Evolutionary conservation across 2,797 vertebrate species (phyloP), one percentile per base, ranked within the genome.

Genomic region (Peromyscus nudipes): DNA sequence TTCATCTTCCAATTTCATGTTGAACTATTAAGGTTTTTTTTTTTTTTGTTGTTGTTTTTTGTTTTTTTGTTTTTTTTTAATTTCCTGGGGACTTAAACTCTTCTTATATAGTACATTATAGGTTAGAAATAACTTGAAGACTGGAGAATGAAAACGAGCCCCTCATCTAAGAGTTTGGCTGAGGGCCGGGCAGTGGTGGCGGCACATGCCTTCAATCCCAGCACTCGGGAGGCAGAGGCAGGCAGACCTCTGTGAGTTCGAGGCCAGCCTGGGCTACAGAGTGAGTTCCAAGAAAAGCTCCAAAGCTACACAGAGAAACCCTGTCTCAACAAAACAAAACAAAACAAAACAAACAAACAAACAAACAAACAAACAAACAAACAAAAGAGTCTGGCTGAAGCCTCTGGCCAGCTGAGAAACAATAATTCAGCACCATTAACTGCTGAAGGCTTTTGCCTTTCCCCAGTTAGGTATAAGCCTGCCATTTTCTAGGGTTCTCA

Each of bases 1-100:
- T 86, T 80, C 83, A 40, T 83, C 37, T 95, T 84, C 57, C 40
- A 87, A 31, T 14, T 93, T 96, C 75, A 57, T 89, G 25, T 1
- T 67, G 17, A 65, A 65, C 27, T 84, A 52, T 60, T 83, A 31
- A 19, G 29, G 3, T 17, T 83, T 82, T 79, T 21, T 60, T 91
- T 89, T 77, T 25, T 62, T 60, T 57, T 57, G n/a, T n/a, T n/a
- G n/a, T n/a, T n/a, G n/a, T 82, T 79, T 21, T 60, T 91, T 89
- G 73, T 25, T n/a, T n/a, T n/a, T n/a, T n/a, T n/a, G n/a, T n/a
- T 62, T 52, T 62, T 60, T 57, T 57, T 21, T 21, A 77, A 16
- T 92, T 87, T 90, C 76, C 57, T 62, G 52, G 52, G 31, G 27
- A 31, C 43, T 87, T 71, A 27, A 55, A 37, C 49, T 37, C 49